A percentile compares a stretch with the other conserved stretches of the same genome.
Evolutionary conservation across 2,113 vertebrate genomes (phyloP).

Genomic region (Gallinago paraguaiae): DNA sequence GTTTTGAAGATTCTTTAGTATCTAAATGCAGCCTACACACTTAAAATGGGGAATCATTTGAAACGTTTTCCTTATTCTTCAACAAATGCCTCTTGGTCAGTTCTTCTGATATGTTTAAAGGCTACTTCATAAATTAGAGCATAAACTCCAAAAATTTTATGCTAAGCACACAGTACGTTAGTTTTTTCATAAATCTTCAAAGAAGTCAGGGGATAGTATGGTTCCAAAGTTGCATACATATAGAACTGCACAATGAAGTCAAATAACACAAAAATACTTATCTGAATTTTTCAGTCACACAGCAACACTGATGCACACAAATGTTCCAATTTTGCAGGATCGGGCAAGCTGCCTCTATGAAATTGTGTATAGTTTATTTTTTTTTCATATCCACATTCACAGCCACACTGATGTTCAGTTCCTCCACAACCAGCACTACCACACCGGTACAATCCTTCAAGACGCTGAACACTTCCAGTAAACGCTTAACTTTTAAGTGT

Average conservation of each 20-base stretch:
- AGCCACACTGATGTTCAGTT: rapidly evolving
- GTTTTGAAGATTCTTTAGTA: not conserved
- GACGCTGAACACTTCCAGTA: not conserved
- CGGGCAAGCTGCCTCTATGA: not conserved
- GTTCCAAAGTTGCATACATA: not conserved
- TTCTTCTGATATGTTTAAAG: not conserved
- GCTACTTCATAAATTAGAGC: not conserved
- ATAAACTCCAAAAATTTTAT: not conserved
- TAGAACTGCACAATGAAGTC: not conserved
- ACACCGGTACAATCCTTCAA: rapidly evolving
- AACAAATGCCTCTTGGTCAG: not conserved
- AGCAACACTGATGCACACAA: rapidly evolving
- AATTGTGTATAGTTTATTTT: rapidly evolving
- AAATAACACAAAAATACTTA: not conserved
- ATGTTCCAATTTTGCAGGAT: not conserved
- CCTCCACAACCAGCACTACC: not conserved
- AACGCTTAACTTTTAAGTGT: too few species aligned
- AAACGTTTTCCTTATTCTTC: not conserved
- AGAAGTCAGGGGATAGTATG: not conserved
- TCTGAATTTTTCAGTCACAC: not conserved
- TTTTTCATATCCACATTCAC: not conserved
- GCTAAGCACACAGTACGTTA: rapidly evolving
- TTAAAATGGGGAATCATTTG: not conserved
- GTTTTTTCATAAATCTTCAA: not conserved
- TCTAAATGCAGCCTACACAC: not conserved